A percentile compares a stretch with the other conserved stretches of the same genome.
Evolutionary conservation across 1,140 invertebrate species (phyloP).

Genomic region (Wiebesia pumilae): DNA sequence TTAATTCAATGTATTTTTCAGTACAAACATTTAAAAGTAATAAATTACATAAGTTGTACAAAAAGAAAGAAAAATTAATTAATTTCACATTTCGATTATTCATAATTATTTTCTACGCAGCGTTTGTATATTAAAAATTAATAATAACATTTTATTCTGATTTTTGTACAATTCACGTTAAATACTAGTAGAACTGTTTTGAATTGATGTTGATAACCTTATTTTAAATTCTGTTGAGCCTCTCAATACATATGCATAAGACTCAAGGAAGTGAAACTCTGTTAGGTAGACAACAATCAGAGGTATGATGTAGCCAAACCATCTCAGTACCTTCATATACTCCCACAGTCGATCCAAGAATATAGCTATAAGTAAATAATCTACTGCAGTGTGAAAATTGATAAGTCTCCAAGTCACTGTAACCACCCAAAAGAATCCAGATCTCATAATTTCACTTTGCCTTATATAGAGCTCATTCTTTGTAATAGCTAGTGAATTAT

Average conservation of each 20-base stretch:
- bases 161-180: background rate
- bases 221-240: conserved; percentile 43
- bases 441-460: conserved; percentile 73
- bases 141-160: too few species aligned
- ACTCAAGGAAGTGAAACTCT: conserved; percentile 71
- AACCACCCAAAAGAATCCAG: conserved; percentile 83
- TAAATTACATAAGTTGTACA: too few species aligned
- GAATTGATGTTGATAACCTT: background rate
- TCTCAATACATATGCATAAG: conserved; percentile 57
- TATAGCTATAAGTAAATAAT: conserved; percentile 84
- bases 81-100: too few species aligned
- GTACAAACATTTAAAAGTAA: too few species aligned
- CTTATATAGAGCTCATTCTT: conserved; percentile 73
- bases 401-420: conserved; percentile 85
- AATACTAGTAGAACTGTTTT: conserved; percentile 15
- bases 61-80: too few species aligned
- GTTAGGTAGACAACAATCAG: conserved; percentile 77
- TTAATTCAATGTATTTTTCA: too few species aligned
- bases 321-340: conserved; percentile 80
- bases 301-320: conserved; percentile 78
- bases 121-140: background rate
- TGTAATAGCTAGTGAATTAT: conserved; percentile 70
- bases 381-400: conserved; percentile 86
- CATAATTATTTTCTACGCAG: background rate
- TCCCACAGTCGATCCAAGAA: conserved; percentile 88